Evolutionary conservation across 2,888 invertebrate species (phyloP), one percentile per base, ranked within the genome.

Genomic region (Agonopterix arenella): DNA sequence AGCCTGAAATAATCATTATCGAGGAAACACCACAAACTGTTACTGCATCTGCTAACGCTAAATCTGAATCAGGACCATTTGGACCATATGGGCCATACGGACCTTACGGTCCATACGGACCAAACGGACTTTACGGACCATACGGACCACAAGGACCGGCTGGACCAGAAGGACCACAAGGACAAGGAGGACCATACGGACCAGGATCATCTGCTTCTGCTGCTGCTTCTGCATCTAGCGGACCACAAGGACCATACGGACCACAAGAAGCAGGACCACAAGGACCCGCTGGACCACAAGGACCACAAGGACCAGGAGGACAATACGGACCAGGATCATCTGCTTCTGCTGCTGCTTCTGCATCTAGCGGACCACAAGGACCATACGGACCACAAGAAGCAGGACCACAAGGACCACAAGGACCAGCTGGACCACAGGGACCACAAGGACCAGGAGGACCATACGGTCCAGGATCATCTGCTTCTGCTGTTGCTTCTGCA

Each of bases 331-430:
- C 37, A 10, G n/a, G 36, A 45, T 55, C 40, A 50, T 44, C 44
- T 18, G 16, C 16, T 9, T 13, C 44, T 44, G 44, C 44, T 18
- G 18, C 44, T 11, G 36, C 13, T 11, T 13, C 44, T 40, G 48
- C 48, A 46, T 50, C 53, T 8, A 18, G 18, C 18, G 49, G 56
- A 46, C 43, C 45, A 18, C 43, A 49, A 11, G 49, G 49, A 46
- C 45, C 44, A 52, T 8, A 41, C 36, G 54, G 51, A 44, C 40
- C 45, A 40, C 41, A 43, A 7, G 52, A 49, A 36, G 11, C 51
- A 16, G 18, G 44, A 9, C 38, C 49, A 2, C 11, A 8, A 18
- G 49, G 48, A 48, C 44, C 38, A 52, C 10, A 43, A 16, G 53
- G 51, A 45, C 38, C 48, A 43, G 37, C 46, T 3, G 44, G 13